phyloP scores from a whole-genome alignment of 1,140 invertebrate species.

The Pentalonia nigronervosa region DNA sequence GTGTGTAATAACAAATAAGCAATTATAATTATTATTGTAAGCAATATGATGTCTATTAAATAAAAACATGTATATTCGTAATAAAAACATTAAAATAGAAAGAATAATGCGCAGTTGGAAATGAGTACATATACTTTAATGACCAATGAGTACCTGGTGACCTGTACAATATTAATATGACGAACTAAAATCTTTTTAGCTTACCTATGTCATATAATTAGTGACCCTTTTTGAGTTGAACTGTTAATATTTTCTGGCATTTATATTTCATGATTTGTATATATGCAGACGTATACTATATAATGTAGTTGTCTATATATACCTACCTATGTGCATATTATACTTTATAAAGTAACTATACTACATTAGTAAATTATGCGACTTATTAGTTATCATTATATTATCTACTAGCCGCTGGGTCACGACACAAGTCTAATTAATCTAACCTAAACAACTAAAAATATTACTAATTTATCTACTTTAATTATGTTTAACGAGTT shows the following conservation, averaged over 20 bases:
- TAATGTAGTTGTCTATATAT: background rate
- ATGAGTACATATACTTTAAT: background rate
- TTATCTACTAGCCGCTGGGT: background rate
- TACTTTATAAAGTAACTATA: background rate
- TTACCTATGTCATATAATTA: background rate
- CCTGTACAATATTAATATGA: background rate
- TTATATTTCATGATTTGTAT: background rate
- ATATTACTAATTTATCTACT: background rate
- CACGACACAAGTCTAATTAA: background rate
- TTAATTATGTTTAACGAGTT: background rate
- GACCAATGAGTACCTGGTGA: background rate
- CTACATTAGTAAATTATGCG: background rate
- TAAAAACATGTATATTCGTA: constrained; percentile 12
- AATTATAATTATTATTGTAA: background rate
- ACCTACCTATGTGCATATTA: background rate
- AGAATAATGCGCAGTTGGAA: constrained; percentile 1
- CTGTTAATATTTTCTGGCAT: background rate
- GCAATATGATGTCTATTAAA: background rate
- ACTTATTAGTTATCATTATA: background rate
- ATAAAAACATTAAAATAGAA: constrained; percentile 13
- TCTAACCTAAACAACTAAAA: background rate
- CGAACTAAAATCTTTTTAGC: background rate
- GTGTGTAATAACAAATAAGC: background rate
- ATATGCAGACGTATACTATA: background rate
- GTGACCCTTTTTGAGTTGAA: background rate